Conservation (phyloP, 2,888 invertebrate species). For the Creontiades dilutus region DNA sequence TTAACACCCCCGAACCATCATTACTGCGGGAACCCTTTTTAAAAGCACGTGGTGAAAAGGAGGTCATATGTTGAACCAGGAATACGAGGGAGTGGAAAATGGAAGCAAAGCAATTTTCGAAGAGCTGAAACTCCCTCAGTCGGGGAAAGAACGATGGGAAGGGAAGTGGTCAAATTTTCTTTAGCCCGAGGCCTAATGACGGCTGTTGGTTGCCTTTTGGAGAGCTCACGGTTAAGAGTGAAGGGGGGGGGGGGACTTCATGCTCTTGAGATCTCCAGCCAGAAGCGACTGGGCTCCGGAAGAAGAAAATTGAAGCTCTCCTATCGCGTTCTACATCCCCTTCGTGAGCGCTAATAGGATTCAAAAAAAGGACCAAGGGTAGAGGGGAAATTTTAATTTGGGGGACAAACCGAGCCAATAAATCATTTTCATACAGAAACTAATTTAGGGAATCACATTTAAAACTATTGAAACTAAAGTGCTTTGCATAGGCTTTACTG, state of each 20-base stretch:
- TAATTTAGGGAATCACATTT: too few species aligned
- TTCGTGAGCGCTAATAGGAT: conserved; percentile 3
- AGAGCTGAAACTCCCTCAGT: background rate
- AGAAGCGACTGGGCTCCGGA: background rate
- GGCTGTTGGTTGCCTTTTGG: conserved; percentile 6
- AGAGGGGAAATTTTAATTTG: too few species aligned
- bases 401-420: too few species aligned
- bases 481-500: too few species aligned
- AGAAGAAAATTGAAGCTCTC: conserved; percentile 10
- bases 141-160: background rate
- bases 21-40: conserved; percentile 9
- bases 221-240: background rate
- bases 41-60: conserved; percentile 44
- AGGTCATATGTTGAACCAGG: background rate
- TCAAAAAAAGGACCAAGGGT: background rate
- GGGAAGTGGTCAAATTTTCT: conserved; percentile 52
- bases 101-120: conserved; percentile 47
- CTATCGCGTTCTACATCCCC: background rate
- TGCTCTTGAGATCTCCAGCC: conserved; percentile 5
- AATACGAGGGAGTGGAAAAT: conserved; percentile 13
- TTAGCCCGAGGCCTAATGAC: conserved; percentile 48
- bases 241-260: background rate
- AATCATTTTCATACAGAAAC: too few species aligned
- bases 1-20: conserved; percentile 52
- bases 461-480: too few species aligned